Conservation (phyloP, 2,113 vertebrate species). For the Rutilus rutilus region DNA sequence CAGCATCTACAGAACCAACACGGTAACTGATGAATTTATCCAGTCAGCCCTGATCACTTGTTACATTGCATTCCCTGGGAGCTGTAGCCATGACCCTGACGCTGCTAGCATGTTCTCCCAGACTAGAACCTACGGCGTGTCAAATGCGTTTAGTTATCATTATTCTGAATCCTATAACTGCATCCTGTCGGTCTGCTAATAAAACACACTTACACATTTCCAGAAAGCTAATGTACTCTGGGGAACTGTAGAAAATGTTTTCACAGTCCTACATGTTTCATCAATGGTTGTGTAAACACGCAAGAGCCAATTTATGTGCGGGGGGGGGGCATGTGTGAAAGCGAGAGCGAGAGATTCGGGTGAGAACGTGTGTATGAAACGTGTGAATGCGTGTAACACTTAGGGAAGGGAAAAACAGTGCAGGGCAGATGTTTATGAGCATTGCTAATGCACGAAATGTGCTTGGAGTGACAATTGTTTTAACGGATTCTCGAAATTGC, state of each 20-base stretch:
- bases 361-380: conserved; percentile 9
- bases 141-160: conserved; percentile 65
- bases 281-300: conserved; percentile 67
- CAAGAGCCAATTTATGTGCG: conserved; percentile 66
- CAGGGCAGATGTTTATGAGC: conserved; percentile 31
- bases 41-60: background rate
- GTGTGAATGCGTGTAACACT: conserved; percentile 32
- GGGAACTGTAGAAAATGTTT: conserved; percentile 71
- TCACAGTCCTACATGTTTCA: conserved; percentile 66
- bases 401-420: background rate
- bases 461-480: conserved; percentile 31
- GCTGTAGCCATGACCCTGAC: background rate
- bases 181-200: conserved; percentile 73
- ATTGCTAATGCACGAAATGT: conserved; percentile 26
- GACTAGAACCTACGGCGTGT: background rate
- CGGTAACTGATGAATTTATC: background rate
- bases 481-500: conserved; percentile 15
- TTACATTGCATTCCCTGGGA: background rate
- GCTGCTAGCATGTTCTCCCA: background rate
- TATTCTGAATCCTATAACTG: conserved; percentile 74
- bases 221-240: conserved; percentile 75
- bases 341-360: conserved; percentile 3
- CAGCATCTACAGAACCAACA: background rate
- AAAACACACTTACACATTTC: conserved; percentile 72
- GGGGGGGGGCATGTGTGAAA: conserved; percentile 47